A percentile compares a stretch with the other conserved stretches of the same genome.
Conservation (phyloP, 2,113 vertebrate species). For the Gymnogyps californianus region DNA sequence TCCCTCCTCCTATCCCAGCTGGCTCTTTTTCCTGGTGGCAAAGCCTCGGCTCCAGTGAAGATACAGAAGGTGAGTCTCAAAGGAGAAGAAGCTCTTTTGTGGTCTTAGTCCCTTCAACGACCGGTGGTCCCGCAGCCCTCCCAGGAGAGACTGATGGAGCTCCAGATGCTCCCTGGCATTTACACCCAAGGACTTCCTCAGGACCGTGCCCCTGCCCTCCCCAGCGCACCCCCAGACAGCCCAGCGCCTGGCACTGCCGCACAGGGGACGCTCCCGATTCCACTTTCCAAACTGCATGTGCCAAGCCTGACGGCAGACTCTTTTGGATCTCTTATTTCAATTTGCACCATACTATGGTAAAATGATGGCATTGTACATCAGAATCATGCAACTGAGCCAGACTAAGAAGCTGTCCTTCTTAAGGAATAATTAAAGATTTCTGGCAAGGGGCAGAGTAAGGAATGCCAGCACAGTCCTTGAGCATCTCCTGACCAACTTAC, state of each 20-base stretch:
- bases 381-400: neutral
- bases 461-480: neutral
- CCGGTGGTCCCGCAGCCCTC: neutral
- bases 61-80: neutral
- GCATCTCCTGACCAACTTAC: neutral
- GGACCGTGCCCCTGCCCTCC: fast-evolving
- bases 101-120: neutral
- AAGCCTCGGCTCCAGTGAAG: neutral
- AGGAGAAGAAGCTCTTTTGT: neutral
- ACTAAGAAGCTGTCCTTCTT: neutral
- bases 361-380: neutral
- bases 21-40: neutral
- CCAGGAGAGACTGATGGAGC: neutral
- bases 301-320: neutral
- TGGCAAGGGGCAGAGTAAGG: neutral
- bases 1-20: neutral
- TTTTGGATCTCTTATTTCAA: neutral
- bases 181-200: neutral
- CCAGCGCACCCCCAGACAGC: neutral
- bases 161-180: neutral
- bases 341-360: neutral
- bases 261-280: fast-evolving
- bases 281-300: fast-evolving
- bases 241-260: neutral
- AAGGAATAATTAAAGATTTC: neutral